These are phyloP conservation scores for Acanthococcus lagerstroemiae DNA, from an alignment of 2,888 invertebrate genomes.

Conservation along the genomic window DNA sequence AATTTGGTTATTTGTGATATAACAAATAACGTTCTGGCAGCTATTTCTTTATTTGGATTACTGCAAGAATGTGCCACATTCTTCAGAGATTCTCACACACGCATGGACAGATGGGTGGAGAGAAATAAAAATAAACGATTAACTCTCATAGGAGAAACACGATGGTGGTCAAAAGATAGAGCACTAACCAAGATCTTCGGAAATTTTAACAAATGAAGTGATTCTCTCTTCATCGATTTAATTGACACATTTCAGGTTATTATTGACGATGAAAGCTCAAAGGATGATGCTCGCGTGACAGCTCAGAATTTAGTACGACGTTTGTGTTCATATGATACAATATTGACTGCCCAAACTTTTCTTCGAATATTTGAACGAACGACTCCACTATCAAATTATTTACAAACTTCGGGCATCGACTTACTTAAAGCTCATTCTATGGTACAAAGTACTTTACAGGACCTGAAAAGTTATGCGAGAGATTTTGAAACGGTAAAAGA, in stretches of 20 bases:
- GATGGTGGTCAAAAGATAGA: neutral
- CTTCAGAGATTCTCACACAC: neutral
- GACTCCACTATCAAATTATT: neutral
- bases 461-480: no score
- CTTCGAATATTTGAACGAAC: neutral
- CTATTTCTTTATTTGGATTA: no score
- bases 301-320: neutral
- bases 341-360: no score
- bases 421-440: no score
- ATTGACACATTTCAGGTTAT: neutral
- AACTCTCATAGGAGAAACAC: neutral
- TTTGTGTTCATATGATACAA: neutral
- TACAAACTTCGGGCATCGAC: neutral
- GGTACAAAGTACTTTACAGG: no score
- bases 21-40: neutral
- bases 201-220: neutral
- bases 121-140: neutral
- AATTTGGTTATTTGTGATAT: neutral
- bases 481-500: no score
- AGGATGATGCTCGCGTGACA: neutral
- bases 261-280: neutral
- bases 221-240: no score
- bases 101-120: neutral
- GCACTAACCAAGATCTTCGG: neutral
- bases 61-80: neutral